Evolutionary conservation across 2,797 vertebrate species (phyloP).

Genomic region (Oreonectes daqikongensis): DNA sequence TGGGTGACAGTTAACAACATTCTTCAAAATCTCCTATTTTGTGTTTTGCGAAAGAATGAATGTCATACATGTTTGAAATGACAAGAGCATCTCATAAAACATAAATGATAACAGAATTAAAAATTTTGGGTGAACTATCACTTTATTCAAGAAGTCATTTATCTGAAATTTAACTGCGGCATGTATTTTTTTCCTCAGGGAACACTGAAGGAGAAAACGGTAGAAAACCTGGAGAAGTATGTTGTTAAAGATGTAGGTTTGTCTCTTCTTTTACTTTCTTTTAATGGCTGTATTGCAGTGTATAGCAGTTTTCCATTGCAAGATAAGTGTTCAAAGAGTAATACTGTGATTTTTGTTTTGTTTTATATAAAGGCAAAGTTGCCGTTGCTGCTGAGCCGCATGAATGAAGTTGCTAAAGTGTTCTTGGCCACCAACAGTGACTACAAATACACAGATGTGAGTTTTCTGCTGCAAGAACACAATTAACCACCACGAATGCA

Average conservation of each 20-base stretch:
- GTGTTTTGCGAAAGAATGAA: too few relatives aligned
- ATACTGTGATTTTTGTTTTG: slow-evolving; percentile 22
- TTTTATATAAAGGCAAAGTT: slow-evolving; percentile 83
- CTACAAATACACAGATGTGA: slow-evolving; percentile 98
- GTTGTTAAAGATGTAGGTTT: slow-evolving; percentile 98
- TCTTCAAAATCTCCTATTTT: too few relatives aligned
- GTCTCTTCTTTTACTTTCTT: not conserved
- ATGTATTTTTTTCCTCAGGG: slow-evolving; percentile 76
- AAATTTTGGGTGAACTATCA: too few relatives aligned
- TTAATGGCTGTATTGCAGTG: not conserved
- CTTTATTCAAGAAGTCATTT: too few relatives aligned
- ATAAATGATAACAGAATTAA: too few relatives aligned
- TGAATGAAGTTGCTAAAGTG: slow-evolving; percentile 98
- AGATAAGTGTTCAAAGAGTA: not conserved
- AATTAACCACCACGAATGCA: not conserved
- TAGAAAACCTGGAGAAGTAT: slow-evolving; percentile 95
- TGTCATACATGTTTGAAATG: too few relatives aligned
- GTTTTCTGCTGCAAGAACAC: slow-evolving; percentile 62
- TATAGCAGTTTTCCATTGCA: not conserved
- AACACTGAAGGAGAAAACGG: slow-evolving; percentile 95
- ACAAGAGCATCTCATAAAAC: too few relatives aligned
- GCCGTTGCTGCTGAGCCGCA: slow-evolving; percentile 93
- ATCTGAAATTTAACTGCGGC: too few relatives aligned
- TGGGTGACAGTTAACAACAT: too few relatives aligned
- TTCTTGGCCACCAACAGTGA: slow-evolving; percentile 98